phyloP scores from a whole-genome alignment of 1,140 invertebrate genomes.

The Lordiphosa mommai region DNA sequence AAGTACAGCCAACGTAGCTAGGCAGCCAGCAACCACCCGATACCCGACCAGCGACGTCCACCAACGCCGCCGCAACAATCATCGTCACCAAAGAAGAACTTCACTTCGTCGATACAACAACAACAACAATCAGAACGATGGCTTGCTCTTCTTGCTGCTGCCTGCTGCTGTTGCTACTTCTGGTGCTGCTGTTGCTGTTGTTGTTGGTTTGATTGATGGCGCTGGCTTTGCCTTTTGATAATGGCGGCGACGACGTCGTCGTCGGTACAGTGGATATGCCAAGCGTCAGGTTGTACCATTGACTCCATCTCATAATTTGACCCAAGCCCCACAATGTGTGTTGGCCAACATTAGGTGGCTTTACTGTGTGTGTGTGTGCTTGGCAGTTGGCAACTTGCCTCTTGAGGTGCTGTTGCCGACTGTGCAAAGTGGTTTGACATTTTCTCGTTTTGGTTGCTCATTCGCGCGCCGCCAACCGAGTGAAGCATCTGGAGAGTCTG shows the following conservation, averaged over 20 bases:
- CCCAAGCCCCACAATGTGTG: constrained; percentile 31
- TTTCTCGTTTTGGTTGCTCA: constrained; percentile 70
- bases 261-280: constrained; percentile 56
- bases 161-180: constrained; percentile 1
- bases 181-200: constrained; percentile 37
- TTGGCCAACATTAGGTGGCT: constrained; percentile 49
- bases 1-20: constrained; percentile 41
- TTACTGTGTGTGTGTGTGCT: constrained; percentile 39
- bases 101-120: constrained; percentile 72
- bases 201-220: constrained; percentile 70
- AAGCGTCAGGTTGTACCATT: constrained; percentile 59
- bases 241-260: constrained; percentile 35
- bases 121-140: constrained; percentile 21
- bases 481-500: constrained; percentile 9
- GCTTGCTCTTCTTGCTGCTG: constrained; percentile 53
- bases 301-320: constrained; percentile 65
- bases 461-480: constrained; percentile 32
- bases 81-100: constrained; percentile 75
- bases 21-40: constrained; percentile 53
- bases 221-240: constrained; percentile 65
- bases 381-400: constrained; percentile 2
- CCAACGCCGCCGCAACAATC: constrained; percentile 63
- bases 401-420: constrained; percentile 32
- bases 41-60: constrained; percentile 37
- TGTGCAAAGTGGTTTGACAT: constrained; percentile 74